Evolutionary conservation across 2,113 vertebrate species (phyloP).

Genomic region (Nothoprocta pentlandii): DNA sequence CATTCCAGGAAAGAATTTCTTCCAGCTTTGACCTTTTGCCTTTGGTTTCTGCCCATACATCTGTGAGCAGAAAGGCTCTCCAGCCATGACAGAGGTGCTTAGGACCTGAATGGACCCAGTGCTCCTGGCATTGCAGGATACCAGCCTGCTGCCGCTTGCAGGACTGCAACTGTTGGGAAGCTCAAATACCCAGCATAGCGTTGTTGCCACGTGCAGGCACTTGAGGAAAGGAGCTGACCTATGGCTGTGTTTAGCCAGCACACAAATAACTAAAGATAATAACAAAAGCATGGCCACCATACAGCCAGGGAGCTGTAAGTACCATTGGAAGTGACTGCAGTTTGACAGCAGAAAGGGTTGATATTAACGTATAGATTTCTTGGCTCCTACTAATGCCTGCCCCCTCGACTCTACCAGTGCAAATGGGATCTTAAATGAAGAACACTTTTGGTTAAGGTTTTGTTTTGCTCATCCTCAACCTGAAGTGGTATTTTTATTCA

Average conservation of each 20-base stretch:
- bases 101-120: neutral
- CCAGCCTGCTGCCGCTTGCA: neutral
- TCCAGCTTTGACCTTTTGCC: neutral
- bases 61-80: neutral
- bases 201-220: neutral
- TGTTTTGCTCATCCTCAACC: neutral
- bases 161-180: neutral
- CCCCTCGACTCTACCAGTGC: neutral
- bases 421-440: neutral
- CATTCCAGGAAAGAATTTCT: neutral
- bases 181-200: neutral
- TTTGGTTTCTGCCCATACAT: neutral
- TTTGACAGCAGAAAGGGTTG: neutral
- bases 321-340: neutral
- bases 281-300: neutral
- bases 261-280: neutral
- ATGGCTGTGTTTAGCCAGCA: neutral
- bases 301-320: neutral
- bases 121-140: neutral
- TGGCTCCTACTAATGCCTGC: neutral
- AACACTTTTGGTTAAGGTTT: neutral
- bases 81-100: rapidly evolving
- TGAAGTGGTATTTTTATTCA: too few species aligned
- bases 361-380: neutral
- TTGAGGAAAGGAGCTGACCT: neutral